These are phyloP conservation scores for Acanthochromis polyacanthus DNA, from an alignment of 2,113 vertebrate species.

Conservation along the genomic window DNA sequence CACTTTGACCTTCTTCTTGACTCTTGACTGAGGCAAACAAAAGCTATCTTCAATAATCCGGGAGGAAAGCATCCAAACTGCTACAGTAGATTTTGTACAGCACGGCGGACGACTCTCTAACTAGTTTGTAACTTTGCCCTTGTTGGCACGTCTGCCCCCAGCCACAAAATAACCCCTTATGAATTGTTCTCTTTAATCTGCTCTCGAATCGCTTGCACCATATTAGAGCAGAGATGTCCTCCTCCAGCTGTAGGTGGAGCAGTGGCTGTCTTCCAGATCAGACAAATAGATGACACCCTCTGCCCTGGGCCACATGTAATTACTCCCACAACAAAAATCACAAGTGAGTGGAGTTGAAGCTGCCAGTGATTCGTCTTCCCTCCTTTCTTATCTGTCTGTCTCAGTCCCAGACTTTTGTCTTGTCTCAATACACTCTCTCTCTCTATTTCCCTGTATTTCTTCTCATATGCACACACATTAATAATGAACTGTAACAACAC, in stretches of 20 bases:
- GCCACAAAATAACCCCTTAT: neutral
- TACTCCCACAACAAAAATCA: constrained; percentile 53
- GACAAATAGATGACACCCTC: constrained; percentile 57
- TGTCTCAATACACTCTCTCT: neutral
- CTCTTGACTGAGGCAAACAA: neutral
- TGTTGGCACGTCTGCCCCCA: neutral
- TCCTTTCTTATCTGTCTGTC: neutral
- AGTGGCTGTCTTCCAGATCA: constrained; percentile 64
- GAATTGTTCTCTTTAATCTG: constrained; percentile 5
- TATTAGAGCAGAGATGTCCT: constrained; percentile 27
- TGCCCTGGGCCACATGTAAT: constrained; percentile 66
- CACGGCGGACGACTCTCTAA: neutral
- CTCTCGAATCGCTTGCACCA: constrained; percentile 9
- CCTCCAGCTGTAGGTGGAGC: constrained; percentile 53
- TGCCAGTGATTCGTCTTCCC: constrained; percentile 27
- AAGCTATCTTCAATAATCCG: neutral
- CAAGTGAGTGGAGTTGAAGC: constrained; percentile 35
- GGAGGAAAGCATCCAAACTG: neutral
- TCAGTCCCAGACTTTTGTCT: constrained; percentile 1
- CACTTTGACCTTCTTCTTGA: neutral
- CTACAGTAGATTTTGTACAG: neutral
- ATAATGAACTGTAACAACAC: constrained; percentile 35
- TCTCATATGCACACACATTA: constrained; percentile 14
- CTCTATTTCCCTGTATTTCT: constrained; percentile 6
- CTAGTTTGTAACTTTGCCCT: neutral